Evolutionary conservation across 1,140 invertebrate genomes (phyloP), one percentile per base, ranked within the genome.

Genomic region (Popillia japonica): DNA sequence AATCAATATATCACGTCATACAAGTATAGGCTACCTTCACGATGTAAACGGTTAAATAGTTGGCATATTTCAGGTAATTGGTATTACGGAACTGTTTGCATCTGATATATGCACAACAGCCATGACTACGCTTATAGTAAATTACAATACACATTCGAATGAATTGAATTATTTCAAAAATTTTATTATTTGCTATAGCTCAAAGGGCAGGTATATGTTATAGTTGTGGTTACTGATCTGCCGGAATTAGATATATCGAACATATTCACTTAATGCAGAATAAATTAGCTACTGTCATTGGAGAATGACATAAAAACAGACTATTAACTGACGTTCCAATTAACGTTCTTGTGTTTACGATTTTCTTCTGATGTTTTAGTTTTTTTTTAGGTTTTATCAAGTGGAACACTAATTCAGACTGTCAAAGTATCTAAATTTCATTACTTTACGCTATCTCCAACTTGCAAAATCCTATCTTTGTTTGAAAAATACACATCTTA

Each of bases 21-120:
- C 14, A n/a, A 14, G 48, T 55, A 55, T 17, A n/a, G 17, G 14
- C 14, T 11, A 44, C 42, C 42, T 44, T 44, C 14, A 44, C 42
- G 42, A 44, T 55, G 14, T n/a, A 17, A 55, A 55, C 48, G 48
- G 48, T 55, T 44, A 55, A 14, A 55, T 55, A 55, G 48, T 55
- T 55, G 48, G 48, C 48, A 55, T 55, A 55, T 55, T 55, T 55
- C 48, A 55, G 6, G 14, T 55, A n/a, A 55, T 55, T 55, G 48
- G 17, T 55, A 55, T 55, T 55, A n/a, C 48, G 48, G 48, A 55
- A 55, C 48, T 55, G 17, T n/a, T 55, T 55, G 10, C 14, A 44
- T 44, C 14, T 44, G 42, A 55, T n/a, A 55, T 55, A 17, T 17
- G 48, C 48, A n/a, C 48, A 17, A 17, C 14, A 55, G 48, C 3